Base-by-base conservation (phyloP, 2,888 invertebrate species). In the Aricia artaxerxes region DNA sequence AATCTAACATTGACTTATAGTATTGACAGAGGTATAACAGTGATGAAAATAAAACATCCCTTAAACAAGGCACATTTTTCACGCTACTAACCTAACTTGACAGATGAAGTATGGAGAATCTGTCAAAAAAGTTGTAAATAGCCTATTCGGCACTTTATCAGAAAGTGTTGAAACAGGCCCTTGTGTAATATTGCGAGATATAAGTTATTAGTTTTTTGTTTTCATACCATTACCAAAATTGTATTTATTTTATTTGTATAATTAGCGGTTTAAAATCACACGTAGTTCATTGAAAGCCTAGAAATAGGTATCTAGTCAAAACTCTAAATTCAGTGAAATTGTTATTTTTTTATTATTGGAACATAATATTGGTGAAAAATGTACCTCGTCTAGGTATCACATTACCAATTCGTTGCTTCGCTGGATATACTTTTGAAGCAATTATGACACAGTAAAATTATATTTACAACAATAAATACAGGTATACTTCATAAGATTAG, bases 351-450 rank as follows among this genome's bases (percentile, higher is more conserved):
- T 16, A 3, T 31, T 64, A 24, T 31, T 31, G 9, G 4, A 11
- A 4, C 24, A 9, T 3, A 64, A 64, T 35, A 35, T 7, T 35
- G 13, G 35, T 16, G 16, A 69, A 38, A 38, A 35, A 69, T 11
- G 1, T 16, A 69, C 11, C 69, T 38, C 13, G 2, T 38, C 69
- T 13, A 38, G 64, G 80, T 78, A 85, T 87, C 85, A 85, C 85
- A 86, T 84, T 83, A 82, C 80, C 79, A 83, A 84, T 85, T 85
- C 83, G 80, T 84, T 84, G 82, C 85, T 85, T 84, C 81, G 80
- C 80, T 79, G 78, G 78, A 83, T 81, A 81, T 79, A 81, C 64
- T 81, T 78, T 79, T 78, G 82, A 84, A 84, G 84, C 85, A 80
- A 78, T 77, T 80, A 79, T 80, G 69, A 79, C 78, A 80, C 72